Base-by-base conservation (phyloP, 1,140 invertebrate species). In the Galleria mellonella region DNA sequence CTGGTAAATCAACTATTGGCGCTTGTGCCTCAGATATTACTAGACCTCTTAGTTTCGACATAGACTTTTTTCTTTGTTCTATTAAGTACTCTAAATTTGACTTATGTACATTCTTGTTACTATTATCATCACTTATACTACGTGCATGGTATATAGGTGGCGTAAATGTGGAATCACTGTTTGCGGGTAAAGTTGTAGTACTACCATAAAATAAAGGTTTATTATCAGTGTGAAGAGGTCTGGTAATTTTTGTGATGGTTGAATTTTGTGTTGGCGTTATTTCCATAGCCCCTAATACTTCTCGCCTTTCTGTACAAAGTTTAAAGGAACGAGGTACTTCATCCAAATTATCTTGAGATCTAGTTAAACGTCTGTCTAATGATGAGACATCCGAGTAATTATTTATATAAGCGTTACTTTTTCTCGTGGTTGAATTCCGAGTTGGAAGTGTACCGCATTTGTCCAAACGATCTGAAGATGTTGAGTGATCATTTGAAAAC, bases 21-120 rank as follows among this genome's bases (percentile, higher is more conserved):
- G 65, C 88, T 88, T 69, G 91, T 87, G 72, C 64, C 68, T 96
- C 94, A 4, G 95, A 94, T 62, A 97, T 96, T 6, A 96, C 92
- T 49, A 97, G 78, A 2, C 94, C 94, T 64, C 94, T 87, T 14
- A 97, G 73, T 81, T 96, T 96, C 1, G 93, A 94, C 64, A 95
- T 90, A 13, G 92, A 93, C 61, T 92, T 91, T 55, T 92, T 89
- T 33, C 94, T 87, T 72, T 95, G 93, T 72, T 96, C 95, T 51
- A 94, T 90, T 43, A 94, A 65, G 48, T 90, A 89, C 69, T 89
- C 90, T 52, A 90, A 69, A 47, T 91, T 91, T 44, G 87, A 87
- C 45, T 86, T 86, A 47, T 89, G 84, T 49, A 71, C 50, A 44
- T 76, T 72, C 63, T 77, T 84, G 45, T 75, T 87, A 38, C 77